Conservation (phyloP, 2,888 invertebrate species). For the Clunio marinus region DNA sequence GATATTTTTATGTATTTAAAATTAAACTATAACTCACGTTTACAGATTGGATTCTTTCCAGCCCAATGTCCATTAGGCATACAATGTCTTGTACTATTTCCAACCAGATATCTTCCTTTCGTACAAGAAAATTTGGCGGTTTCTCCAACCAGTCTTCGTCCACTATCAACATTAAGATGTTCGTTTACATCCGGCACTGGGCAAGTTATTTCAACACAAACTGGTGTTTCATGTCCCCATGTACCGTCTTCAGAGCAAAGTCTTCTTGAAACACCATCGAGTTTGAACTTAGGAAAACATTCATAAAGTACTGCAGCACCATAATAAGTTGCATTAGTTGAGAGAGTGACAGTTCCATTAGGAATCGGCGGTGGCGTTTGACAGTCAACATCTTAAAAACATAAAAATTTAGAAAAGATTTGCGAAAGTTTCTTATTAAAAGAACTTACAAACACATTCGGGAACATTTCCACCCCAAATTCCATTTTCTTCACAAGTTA, state of each 20-base stretch:
- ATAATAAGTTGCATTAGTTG: conserved; percentile 84
- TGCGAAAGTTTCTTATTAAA: too few species aligned
- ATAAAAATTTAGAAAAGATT: background rate
- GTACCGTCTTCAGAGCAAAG: conserved; percentile 84
- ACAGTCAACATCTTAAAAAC: conserved; percentile 76
- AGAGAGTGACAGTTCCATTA: conserved; percentile 72
- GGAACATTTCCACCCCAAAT: conserved; percentile 81
- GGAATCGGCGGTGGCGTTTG: conserved; percentile 67
- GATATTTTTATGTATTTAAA: background rate
- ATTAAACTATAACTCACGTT: conserved; percentile 71
- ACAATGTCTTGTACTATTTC: conserved; percentile 74
- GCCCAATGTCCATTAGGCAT: conserved; percentile 76
- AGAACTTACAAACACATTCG: conserved; percentile 72
- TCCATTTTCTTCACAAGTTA: conserved; percentile 81
- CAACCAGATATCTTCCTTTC: conserved; percentile 73
- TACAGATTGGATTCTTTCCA: conserved; percentile 71
- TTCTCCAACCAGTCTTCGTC: conserved; percentile 70
- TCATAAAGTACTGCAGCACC: conserved; percentile 81
- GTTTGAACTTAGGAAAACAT: conserved; percentile 73
- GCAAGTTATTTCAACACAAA: conserved; percentile 81
- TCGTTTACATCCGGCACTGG: conserved; percentile 60
- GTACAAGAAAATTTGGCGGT: conserved; percentile 76
- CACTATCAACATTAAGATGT: conserved; percentile 58
- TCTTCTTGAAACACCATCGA: conserved; percentile 77
- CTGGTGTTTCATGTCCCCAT: conserved; percentile 80